Conservation (phyloP, 64 coral and sea anemone genomes). For the Pocillopora damicornis region DNA sequence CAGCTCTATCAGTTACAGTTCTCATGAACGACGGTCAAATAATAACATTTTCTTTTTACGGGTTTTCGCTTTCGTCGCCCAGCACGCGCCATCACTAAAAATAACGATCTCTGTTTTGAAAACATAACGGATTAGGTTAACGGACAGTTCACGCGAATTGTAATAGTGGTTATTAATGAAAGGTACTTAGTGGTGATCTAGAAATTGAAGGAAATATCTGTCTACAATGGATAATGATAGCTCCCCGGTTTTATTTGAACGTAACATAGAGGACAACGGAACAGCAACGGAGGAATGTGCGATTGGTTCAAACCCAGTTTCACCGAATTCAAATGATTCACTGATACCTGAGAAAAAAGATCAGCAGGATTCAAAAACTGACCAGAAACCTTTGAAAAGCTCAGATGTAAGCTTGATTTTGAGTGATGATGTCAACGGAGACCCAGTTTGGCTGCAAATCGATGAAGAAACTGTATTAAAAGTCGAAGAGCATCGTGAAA, state of each 20-base stretch:
- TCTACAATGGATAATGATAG: neutral
- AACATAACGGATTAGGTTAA: neutral
- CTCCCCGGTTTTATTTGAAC: neutral
- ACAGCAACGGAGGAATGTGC: neutral
- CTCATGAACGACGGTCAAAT: no score
- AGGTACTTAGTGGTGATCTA: neutral
- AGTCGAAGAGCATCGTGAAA: neutral
- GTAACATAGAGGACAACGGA: neutral
- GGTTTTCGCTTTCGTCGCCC: neutral
- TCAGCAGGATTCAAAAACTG: neutral
- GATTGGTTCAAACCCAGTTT: neutral
- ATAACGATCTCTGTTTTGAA: neutral
- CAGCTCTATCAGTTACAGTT: no score
- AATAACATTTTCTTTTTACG: neutral
- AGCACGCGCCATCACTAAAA: neutral
- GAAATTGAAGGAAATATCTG: neutral
- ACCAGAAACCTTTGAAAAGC: conserved; percentile 1
- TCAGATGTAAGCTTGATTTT: conserved; percentile 2
- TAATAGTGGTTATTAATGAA: neutral
- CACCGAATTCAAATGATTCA: neutral
- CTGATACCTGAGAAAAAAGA: neutral
- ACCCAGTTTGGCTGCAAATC: neutral
- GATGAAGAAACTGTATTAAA: neutral
- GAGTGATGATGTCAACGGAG: neutral
- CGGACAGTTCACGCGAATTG: neutral